Evolutionary conservation across 2,113 vertebrate species (phyloP).

Genomic region (Nycticebus coucang): DNA sequence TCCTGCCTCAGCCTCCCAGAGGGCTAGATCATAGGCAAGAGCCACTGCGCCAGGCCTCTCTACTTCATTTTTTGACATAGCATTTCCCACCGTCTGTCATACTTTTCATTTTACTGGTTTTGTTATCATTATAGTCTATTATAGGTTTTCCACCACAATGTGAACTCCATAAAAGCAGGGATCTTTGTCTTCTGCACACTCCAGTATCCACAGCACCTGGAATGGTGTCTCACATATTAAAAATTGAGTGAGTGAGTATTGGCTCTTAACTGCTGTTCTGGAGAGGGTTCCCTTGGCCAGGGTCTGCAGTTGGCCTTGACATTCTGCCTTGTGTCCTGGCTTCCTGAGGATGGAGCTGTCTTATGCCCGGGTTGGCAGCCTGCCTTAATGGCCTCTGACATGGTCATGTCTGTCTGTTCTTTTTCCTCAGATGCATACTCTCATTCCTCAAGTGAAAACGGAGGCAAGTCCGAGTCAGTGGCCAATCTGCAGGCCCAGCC

Average conservation of each 20-base stretch:
- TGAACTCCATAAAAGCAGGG: neutral
- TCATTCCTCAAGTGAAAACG: constrained; percentile 89
- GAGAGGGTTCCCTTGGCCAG: neutral
- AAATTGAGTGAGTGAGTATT: neutral
- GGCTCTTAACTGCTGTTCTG: neutral
- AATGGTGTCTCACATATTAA: neutral
- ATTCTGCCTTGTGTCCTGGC: neutral
- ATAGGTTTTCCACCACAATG: neutral
- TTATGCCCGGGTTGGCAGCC: neutral
- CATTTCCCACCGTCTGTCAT: neutral
- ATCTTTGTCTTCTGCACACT: neutral
- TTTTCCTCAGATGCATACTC: constrained; percentile 90
- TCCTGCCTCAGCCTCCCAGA: too few relatives aligned
- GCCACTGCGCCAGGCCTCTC: too few relatives aligned
- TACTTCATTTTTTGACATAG: neutral
- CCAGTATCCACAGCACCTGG: neutral
- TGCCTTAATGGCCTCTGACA: constrained; percentile 12
- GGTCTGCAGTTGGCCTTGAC: neutral
- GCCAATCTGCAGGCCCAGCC: constrained; percentile 94
- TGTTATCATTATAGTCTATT: neutral
- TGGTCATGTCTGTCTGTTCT: neutral
- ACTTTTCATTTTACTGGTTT: neutral
- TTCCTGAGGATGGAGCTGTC: neutral
- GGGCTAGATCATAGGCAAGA: too few relatives aligned
- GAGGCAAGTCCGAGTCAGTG: constrained; percentile 95